These are phyloP conservation scores for Tiaroga cobitis DNA, from an alignment of 2,797 vertebrate genomes.

Conservation along the genomic window DNA sequence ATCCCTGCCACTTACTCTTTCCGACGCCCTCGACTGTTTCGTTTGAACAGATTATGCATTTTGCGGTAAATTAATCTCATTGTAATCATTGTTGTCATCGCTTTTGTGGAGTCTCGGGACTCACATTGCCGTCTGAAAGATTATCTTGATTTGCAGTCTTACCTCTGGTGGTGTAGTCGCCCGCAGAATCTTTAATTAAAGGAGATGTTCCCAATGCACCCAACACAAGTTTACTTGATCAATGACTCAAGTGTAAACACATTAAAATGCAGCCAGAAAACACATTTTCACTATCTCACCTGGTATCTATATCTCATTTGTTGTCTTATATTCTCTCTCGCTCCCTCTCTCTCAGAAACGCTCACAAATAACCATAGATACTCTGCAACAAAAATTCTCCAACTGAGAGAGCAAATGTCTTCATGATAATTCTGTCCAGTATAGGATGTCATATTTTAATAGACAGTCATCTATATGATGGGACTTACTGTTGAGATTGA, in stretches of 20 bases:
- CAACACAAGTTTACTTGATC: constrained; percentile 65
- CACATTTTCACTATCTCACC: constrained; percentile 40
- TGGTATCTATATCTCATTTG: constrained; percentile 21
- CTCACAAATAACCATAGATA: background rate
- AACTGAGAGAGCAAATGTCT: background rate
- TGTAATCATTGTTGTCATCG: constrained; percentile 39
- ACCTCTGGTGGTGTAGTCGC: constrained; percentile 68
- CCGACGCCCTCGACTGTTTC: background rate
- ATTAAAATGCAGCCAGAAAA: constrained; percentile 43
- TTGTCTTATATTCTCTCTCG: background rate
- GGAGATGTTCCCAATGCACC: constrained; percentile 60
- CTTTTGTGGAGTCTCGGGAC: constrained; percentile 57
- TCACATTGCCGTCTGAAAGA: constrained; percentile 65
- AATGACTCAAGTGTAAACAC: constrained; percentile 66
- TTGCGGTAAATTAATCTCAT: constrained; percentile 25
- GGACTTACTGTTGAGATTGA: background rate
- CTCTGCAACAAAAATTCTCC: background rate
- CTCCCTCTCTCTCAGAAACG: constrained; percentile 4
- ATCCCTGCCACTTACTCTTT: background rate
- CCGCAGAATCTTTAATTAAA: constrained; percentile 73
- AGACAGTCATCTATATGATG: background rate
- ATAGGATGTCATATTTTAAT: background rate
- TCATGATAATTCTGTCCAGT: background rate
- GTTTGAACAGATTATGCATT: background rate
- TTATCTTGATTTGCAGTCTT: constrained; percentile 69